Base-by-base conservation (phyloP, 2,113 vertebrate species). In the Callionymus lyra region DNA sequence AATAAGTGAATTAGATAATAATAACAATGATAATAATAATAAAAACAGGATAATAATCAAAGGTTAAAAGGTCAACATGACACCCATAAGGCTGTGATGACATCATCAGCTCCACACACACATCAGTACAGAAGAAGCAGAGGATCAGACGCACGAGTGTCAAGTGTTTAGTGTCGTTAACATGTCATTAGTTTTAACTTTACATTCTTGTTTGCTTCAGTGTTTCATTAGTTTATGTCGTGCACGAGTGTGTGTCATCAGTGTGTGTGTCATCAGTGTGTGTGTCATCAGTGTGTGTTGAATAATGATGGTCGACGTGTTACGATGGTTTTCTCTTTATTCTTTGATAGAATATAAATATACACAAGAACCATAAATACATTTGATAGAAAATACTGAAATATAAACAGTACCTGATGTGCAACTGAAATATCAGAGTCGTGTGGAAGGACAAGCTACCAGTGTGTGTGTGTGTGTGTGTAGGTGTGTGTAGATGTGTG, bases 301-400 rank as follows among this genome's bases (percentile, higher is more conserved):
- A 83, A 84, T 72, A 65, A n/a, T n/a, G 68, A 79, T 70, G 63
- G 78, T 70, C 62, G 59, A 56, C 57, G 37, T 32, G 76, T 77
- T 72, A 6, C 70, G 68, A 65, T 72, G 68, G 75, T 65, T 71
- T 54, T 63, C 50, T 83, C 59, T 85, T 85, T 83, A 80, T 84
- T 85, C 45, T 63, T 76, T 72, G 71, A 63, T 74, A 76, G 45
- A 76, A 70, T 81, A 79, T 79, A 80, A 78, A 81, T 85, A 81
- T 80, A 75, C 76, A 86, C 79, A 85, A 68, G 58, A 79, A 68
- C 67, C 73, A 86, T 84, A 85, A 86, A 83, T 76, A 87, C 84
- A 85, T 79, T 77, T 69, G 59, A 70, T 84, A 84, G 65, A 74
- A 84, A 87, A 82, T 72, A 75, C 65, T 78, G 59, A 73, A 71